phyloP scores from a whole-genome alignment of 2,113 vertebrate species.

The Corythaeola cristata region DNA sequence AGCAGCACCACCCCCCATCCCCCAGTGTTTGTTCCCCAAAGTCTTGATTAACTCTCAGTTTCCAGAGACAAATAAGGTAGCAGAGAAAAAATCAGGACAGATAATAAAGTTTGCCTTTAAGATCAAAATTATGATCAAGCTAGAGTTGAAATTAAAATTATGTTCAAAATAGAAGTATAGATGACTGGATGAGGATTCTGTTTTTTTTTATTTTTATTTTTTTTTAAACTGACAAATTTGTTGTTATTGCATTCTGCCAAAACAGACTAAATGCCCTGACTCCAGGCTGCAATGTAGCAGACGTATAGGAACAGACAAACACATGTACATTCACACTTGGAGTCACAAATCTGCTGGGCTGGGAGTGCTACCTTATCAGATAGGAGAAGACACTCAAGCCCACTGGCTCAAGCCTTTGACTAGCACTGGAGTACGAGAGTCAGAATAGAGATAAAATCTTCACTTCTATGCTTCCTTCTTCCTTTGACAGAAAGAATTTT shows the following conservation, averaged over 20 bases:
- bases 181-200: background rate
- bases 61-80: background rate
- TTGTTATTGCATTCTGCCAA: background rate
- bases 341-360: background rate
- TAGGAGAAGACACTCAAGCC: background rate
- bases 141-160: background rate
- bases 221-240: background rate
- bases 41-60: background rate
- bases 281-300: background rate
- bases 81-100: fast-evolving
- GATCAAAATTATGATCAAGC: background rate
- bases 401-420: background rate
- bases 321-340: background rate
- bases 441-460: background rate
- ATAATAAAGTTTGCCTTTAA: background rate
- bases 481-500: background rate
- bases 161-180: background rate
- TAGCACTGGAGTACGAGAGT: background rate
- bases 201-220: background rate
- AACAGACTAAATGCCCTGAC: background rate
- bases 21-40: background rate
- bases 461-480: background rate
- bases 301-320: background rate
- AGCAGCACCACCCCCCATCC: background rate
- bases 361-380: background rate